Conservation (phyloP, 2,113 vertebrate genomes). For the Balaeniceps rex region DNA sequence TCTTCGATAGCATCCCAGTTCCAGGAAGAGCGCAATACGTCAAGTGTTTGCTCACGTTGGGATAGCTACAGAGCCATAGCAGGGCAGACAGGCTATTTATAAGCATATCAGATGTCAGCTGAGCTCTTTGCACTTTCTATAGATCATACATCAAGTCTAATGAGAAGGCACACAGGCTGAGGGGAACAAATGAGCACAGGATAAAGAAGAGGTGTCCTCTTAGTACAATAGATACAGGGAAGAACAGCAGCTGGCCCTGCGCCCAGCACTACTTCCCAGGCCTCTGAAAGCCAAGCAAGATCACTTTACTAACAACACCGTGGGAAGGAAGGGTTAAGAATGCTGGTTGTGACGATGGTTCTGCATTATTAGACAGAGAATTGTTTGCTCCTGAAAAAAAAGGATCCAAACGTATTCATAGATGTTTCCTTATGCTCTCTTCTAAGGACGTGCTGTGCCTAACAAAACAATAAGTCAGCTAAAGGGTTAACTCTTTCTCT, state of each 20-base stretch:
- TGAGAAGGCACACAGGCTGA: background rate
- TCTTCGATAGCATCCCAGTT: conserved; percentile 39
- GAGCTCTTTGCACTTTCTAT: conserved; percentile 15
- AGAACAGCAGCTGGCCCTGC: conserved; percentile 6
- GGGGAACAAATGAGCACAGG: background rate
- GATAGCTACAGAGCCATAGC: background rate
- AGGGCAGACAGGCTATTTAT: conserved; percentile 47
- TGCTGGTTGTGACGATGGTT: background rate
- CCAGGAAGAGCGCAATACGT: background rate
- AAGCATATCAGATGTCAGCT: conserved; percentile 40
- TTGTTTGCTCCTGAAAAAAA: background rate
- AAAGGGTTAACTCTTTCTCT: background rate
- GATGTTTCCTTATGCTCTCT: background rate
- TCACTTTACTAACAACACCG: background rate
- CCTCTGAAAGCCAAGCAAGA: background rate
- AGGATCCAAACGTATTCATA: background rate
- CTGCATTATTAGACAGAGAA: background rate
- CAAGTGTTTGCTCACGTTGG: background rate
- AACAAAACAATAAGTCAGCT: background rate
- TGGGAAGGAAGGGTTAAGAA: background rate
- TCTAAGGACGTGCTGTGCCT: background rate
- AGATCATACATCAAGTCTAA: conserved; percentile 14
- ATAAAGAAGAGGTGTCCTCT: background rate
- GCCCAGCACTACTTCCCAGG: background rate
- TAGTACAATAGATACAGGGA: background rate